Evolutionary conservation across 1,140 invertebrate species (phyloP).

Genomic region (Sinella curviseta): DNA sequence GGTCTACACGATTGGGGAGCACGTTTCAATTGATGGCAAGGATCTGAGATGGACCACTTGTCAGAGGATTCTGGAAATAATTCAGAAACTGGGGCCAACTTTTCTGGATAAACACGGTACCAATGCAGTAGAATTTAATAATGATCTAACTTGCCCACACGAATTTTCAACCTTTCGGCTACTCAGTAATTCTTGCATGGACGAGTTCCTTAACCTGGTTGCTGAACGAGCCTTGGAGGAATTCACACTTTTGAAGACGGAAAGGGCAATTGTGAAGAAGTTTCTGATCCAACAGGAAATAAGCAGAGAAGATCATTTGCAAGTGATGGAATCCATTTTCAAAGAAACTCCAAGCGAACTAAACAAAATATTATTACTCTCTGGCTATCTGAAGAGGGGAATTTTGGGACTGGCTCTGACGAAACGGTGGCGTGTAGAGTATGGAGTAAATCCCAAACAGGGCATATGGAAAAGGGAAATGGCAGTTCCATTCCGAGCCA

Average conservation of each 20-base stretch:
- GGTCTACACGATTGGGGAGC: conserved; percentile 32
- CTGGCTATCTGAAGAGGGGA: conserved; percentile 25
- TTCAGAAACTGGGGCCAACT: background rate
- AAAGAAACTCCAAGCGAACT: background rate
- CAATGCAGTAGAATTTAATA: background rate
- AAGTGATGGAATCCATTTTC: background rate
- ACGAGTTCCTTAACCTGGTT: background rate
- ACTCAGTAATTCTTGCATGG: background rate
- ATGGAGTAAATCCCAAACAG: conserved; percentile 38
- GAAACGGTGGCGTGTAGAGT: conserved; percentile 42
- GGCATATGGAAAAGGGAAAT: conserved; percentile 28
- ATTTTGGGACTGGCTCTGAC: conserved; percentile 19
- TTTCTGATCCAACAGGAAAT: conserved; percentile 32
- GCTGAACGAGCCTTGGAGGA: background rate
- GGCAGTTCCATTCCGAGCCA: conserved; percentile 44
- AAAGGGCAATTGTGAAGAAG: background rate
- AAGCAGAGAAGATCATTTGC: background rate
- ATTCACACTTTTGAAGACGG: background rate
- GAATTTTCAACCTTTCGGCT: conserved; percentile 20
- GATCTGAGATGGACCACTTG: conserved; percentile 19
- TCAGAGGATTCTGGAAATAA: conserved; percentile 26
- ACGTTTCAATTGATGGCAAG: conserved; percentile 16
- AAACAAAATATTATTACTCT: background rate
- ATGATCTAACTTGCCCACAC: background rate
- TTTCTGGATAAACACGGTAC: background rate